Conservation (phyloP, 2,888 invertebrate genomes). For the Metellina segmentata region DNA sequence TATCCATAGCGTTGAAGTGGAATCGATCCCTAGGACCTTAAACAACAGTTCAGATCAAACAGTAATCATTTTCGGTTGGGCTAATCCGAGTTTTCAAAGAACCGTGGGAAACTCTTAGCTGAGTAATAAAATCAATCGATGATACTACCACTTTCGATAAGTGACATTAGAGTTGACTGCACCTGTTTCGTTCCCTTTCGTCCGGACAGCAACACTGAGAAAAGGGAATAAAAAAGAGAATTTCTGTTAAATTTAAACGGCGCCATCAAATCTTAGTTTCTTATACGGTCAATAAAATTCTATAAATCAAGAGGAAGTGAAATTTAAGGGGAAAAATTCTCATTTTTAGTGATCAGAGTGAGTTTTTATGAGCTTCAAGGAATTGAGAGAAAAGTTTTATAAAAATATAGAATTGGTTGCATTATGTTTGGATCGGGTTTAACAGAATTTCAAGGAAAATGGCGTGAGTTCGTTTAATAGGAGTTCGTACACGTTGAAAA, state of each 20-base stretch:
- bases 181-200: not conserved
- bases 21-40: not conserved
- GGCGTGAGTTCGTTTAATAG: no score
- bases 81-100: not conserved
- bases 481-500: no score
- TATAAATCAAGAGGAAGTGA: not conserved
- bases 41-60: not conserved
- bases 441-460: no score
- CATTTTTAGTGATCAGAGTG: no score
- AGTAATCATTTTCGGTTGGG: not conserved
- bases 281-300: not conserved
- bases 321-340: not conserved
- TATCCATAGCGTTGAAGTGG: not conserved
- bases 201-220: not conserved
- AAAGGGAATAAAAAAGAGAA: not conserved
- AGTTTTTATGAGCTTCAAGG: no score
- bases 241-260: not conserved
- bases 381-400: no score
- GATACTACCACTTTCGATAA: not conserved
- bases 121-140: not conserved
- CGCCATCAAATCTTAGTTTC: not conserved
- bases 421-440: no score
- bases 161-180: not conserved
- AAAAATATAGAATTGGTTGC: no score
- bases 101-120: not conserved